Conservation (phyloP, 2,113 vertebrate genomes). For the Macquaria australasica region DNA sequence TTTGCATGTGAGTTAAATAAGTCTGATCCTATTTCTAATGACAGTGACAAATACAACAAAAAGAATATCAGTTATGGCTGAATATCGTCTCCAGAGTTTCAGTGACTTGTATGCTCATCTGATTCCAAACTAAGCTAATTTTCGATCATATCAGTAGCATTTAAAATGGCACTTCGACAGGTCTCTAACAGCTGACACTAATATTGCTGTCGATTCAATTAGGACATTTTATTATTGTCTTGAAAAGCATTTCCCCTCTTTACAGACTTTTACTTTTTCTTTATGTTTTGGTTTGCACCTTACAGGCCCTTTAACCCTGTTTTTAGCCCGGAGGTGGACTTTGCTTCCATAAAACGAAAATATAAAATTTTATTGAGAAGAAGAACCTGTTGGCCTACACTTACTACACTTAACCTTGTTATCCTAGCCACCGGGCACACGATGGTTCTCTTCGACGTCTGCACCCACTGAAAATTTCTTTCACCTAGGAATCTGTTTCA, state of each 20-base stretch:
- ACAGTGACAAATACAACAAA: not conserved
- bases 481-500: constrained; percentile 6
- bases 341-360: constrained; percentile 55
- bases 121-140: not conserved
- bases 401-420: not conserved
- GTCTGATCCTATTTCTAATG: not conserved
- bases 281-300: not conserved
- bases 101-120: not conserved
- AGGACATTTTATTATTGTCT: not conserved
- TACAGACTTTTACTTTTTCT: not conserved
- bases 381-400: not conserved
- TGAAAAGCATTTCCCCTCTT: not conserved
- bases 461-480: not conserved
- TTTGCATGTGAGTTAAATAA: not conserved
- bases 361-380: constrained; percentile 8
- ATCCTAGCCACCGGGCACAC: not conserved
- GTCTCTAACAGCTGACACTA: not conserved
- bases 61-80: not conserved
- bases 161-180: not conserved
- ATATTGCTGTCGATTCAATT: not conserved
- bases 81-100: not conserved
- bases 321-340: constrained; percentile 33
- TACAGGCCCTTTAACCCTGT: not conserved
- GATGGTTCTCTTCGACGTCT: not conserved
- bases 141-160: not conserved